Percentiles rank a stretch among this genome's conserved stretches.
Evolutionary conservation across 2,113 vertebrate genomes (phyloP).

Genomic region (Raja brachyura): DNA sequence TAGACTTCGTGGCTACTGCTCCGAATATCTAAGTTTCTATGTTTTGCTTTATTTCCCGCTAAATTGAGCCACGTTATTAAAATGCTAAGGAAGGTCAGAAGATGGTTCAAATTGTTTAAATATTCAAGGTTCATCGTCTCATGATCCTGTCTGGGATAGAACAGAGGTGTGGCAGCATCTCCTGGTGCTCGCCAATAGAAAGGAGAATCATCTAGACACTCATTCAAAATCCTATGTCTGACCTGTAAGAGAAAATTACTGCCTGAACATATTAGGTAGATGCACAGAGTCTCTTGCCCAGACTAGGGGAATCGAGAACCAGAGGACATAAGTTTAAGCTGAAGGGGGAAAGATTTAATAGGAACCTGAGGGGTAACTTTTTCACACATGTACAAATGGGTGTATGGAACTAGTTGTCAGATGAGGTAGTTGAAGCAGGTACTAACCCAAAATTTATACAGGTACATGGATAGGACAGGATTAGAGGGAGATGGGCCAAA

Average conservation of each 20-base stretch:
- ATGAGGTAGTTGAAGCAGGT: too few relatives aligned
- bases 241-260: neutral
- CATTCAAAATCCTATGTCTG: neutral
- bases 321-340: too few relatives aligned
- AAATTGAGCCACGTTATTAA: neutral
- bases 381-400: too few relatives aligned
- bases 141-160: neutral
- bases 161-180: neutral
- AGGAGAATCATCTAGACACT: neutral
- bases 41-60: neutral
- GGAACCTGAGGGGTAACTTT: too few relatives aligned
- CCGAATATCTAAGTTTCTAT: neutral
- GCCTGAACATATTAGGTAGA: neutral
- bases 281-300: too few relatives aligned
- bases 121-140: neutral
- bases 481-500: too few relatives aligned
- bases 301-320: too few relatives aligned
- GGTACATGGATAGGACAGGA: too few relatives aligned
- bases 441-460: too few relatives aligned
- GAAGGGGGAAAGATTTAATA: too few relatives aligned
- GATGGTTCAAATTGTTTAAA: neutral
- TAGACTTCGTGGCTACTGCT: too few relatives aligned
- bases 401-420: too few relatives aligned
- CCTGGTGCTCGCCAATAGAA: neutral
- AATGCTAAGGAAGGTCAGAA: neutral